These are phyloP conservation scores for Pyrgus malvae DNA, from an alignment of 2,888 invertebrate genomes.

Conservation along the genomic window DNA sequence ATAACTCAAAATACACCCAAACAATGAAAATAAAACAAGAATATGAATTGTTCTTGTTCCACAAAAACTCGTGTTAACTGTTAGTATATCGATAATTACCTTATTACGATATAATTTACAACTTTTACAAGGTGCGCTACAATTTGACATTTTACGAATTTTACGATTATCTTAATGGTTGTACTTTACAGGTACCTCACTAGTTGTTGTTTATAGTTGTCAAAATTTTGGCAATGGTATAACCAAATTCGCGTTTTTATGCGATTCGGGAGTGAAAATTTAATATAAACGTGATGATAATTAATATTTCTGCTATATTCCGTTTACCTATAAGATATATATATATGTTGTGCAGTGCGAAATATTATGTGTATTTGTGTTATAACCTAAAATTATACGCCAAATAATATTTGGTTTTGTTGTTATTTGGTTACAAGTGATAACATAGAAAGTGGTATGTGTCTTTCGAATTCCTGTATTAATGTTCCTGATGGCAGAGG, in stretches of 20 bases:
- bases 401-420: constrained; percentile 23
- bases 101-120: too few relatives aligned
- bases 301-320: not conserved
- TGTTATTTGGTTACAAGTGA: not conserved
- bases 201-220: constrained; percentile 42
- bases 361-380: not conserved
- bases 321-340: not conserved
- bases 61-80: too few relatives aligned
- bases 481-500: constrained; percentile 27
- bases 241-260: constrained; percentile 1
- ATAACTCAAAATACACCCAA: too few relatives aligned
- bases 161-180: too few relatives aligned
- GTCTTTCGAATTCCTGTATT: not conserved
- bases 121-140: too few relatives aligned
- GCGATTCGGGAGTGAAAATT: not conserved
- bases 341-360: not conserved
- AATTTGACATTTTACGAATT: too few relatives aligned
- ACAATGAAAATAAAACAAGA: too few relatives aligned
- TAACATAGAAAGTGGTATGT: not conserved
- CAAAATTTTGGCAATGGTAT: constrained; percentile 31
- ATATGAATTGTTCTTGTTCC: too few relatives aligned
- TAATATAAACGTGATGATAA: not conserved
- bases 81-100: too few relatives aligned
- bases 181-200: constrained; percentile 36
- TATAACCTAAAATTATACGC: constrained; percentile 33